Conservation (phyloP, 2,113 vertebrate genomes). For the Heteronetta atricapilla region DNA sequence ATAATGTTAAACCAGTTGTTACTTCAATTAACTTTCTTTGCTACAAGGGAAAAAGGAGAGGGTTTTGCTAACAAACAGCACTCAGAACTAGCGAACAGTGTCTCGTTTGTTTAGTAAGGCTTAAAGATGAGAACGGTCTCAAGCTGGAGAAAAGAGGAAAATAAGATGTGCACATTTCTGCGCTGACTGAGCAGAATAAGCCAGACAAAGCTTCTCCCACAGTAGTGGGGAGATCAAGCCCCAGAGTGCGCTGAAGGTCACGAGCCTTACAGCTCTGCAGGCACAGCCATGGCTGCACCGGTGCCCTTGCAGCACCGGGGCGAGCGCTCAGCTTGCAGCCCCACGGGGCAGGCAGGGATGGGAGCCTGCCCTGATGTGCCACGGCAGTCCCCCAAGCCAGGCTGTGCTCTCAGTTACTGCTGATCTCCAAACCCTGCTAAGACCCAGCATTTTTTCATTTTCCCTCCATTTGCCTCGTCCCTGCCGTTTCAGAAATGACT, state of each 20-base stretch:
- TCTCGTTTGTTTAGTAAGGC: neutral
- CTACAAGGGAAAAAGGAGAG: neutral
- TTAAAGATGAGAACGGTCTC: neutral
- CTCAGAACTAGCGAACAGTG: neutral
- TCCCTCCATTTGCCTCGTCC: fast-evolving
- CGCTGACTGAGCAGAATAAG: constrained; percentile 12
- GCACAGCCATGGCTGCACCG: neutral
- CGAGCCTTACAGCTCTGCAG: neutral
- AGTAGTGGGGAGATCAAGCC: neutral
- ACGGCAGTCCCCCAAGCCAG: neutral
- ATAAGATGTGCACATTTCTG: neutral
- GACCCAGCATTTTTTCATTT: neutral
- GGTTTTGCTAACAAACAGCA: neutral
- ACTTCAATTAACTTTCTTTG: constrained; percentile 1
- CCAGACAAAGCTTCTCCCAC: neutral
- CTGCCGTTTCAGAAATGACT: neutral
- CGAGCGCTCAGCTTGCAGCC: neutral
- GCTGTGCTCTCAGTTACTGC: neutral
- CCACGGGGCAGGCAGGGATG: neutral
- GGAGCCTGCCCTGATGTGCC: neutral
- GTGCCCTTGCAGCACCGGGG: too few relatives aligned
- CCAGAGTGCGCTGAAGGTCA: neutral
- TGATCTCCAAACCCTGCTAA: neutral
- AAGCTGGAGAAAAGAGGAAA: neutral
- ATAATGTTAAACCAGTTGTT: constrained; percentile 9